These are phyloP conservation scores for Virgularia gustaviana DNA, from an alignment of 92 coral and sea anemone species.

Conservation along the genomic window DNA sequence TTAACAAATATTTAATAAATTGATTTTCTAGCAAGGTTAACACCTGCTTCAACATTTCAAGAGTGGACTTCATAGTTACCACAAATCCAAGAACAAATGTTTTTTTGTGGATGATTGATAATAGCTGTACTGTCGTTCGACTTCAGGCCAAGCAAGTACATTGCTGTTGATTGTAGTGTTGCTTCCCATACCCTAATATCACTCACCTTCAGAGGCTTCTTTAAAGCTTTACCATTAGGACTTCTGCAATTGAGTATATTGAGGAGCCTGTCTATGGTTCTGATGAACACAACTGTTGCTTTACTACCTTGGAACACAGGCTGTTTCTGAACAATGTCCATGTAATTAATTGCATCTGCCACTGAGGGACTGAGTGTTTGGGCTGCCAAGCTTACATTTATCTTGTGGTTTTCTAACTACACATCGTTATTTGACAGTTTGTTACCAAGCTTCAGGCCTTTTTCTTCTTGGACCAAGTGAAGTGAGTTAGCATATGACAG, in stretches of 20 bases:
- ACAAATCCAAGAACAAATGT: background rate
- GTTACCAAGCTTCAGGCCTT: background rate
- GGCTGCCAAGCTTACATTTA: background rate
- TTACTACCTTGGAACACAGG: constrained; percentile 4
- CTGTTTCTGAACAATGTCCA: constrained; percentile 19
- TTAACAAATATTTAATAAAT: too few relatives aligned
- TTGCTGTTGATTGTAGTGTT: constrained; percentile 1
- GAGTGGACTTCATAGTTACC: background rate
- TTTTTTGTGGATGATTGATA: background rate
- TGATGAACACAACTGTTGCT: background rate
- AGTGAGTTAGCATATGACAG: background rate
- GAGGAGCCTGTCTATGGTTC: background rate
- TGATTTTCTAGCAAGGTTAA: background rate
- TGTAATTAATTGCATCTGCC: constrained; percentile 24
- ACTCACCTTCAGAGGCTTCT: background rate
- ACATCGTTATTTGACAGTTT: background rate
- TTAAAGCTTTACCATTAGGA: constrained; percentile 6
- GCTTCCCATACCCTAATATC: constrained; percentile 20
- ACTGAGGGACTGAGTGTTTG: constrained; percentile 7
- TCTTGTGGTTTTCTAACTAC: background rate
- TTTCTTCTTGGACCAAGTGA: background rate
- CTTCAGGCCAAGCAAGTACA: constrained; percentile 1
- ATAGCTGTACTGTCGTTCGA: background rate
- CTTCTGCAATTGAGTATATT: background rate
- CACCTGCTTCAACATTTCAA: constrained; percentile 5